Percentiles rank a stretch among this genome's conserved stretches.
These are phyloP conservation scores for Pseudachorutes palmiensis DNA, from an alignment of 1,140 invertebrate species.

Conservation along the genomic window DNA sequence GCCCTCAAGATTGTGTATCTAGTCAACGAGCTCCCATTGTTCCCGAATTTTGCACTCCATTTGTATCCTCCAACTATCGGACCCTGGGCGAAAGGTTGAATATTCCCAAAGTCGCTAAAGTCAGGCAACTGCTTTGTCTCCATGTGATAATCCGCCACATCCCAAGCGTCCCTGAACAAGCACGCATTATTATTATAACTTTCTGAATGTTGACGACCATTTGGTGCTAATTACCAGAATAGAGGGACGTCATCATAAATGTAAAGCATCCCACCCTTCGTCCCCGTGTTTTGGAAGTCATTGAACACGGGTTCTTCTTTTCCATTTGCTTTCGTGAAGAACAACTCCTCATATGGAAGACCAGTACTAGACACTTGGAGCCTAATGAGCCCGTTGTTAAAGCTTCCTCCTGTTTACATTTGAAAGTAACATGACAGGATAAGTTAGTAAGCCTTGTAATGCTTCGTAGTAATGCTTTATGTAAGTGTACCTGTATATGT, in stretches of 20 bases:
- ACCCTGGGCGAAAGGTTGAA: slow-evolving; percentile 5
- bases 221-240: slow-evolving; percentile 43
- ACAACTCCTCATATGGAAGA: slow-evolving; percentile 26
- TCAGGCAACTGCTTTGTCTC: slow-evolving; percentile 4
- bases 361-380: slow-evolving; percentile 24
- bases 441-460: too few relatives aligned
- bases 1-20: slow-evolving; percentile 46
- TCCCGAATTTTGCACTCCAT: slow-evolving; percentile 13
- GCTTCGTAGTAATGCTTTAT: too few relatives aligned
- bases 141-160: slow-evolving; percentile 46
- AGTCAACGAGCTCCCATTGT: slow-evolving; percentile 42
- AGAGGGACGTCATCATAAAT: slow-evolving; percentile 51
- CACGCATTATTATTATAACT: neutral
- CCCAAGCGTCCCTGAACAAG: slow-evolving; percentile 48
- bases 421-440: too few relatives aligned
- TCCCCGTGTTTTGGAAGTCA: slow-evolving; percentile 27
- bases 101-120: neutral
- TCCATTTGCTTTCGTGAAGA: slow-evolving; percentile 18
- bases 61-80: slow-evolving; percentile 40
- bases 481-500: slow-evolving; percentile 14
- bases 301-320: slow-evolving; percentile 18
- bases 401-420: neutral
- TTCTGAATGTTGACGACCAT: neutral
- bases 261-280: slow-evolving; percentile 36
- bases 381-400: slow-evolving; percentile 21